Percentiles rank a stretch among this genome's conserved stretches.
These are phyloP conservation scores for Erythrocercus mccallii DNA, from an alignment of 2,113 vertebrate genomes.

Conservation along the genomic window DNA sequence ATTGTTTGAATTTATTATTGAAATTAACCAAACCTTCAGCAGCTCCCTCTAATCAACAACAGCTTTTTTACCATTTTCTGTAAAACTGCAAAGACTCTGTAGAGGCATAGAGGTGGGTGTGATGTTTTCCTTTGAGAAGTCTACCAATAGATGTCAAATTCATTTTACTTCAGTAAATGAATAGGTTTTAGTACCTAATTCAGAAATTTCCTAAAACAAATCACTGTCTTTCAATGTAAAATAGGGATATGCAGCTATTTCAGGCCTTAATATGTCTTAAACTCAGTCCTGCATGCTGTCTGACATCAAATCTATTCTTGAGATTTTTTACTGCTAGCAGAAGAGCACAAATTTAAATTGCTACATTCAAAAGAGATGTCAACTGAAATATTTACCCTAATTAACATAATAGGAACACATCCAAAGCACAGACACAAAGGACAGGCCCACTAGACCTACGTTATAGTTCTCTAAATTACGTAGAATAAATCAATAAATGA, in stretches of 20 bases:
- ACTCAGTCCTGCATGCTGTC: not conserved
- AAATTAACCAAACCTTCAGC: slow-evolving; percentile 27
- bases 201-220: not conserved
- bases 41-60: slow-evolving; percentile 11
- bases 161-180: not conserved
- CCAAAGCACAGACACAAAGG: not conserved
- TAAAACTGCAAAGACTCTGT: not conserved
- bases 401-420: not conserved
- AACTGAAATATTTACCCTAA: not conserved
- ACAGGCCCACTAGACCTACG: not conserved
- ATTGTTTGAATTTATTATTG: slow-evolving; percentile 60
- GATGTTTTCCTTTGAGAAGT: not conserved
- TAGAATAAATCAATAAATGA: not conserved
- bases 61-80: not conserved
- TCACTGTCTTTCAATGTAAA: not conserved
- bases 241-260: not conserved
- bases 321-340: not conserved
- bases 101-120: not conserved
- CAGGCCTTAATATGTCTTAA: not conserved
- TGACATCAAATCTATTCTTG: not conserved
- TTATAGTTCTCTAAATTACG: not conserved
- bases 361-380: not conserved
- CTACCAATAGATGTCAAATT: not conserved
- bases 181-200: not conserved
- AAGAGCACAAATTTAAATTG: not conserved